Base-by-base conservation (phyloP, 2,113 vertebrate genomes). In the Isichthys henryi region DNA sequence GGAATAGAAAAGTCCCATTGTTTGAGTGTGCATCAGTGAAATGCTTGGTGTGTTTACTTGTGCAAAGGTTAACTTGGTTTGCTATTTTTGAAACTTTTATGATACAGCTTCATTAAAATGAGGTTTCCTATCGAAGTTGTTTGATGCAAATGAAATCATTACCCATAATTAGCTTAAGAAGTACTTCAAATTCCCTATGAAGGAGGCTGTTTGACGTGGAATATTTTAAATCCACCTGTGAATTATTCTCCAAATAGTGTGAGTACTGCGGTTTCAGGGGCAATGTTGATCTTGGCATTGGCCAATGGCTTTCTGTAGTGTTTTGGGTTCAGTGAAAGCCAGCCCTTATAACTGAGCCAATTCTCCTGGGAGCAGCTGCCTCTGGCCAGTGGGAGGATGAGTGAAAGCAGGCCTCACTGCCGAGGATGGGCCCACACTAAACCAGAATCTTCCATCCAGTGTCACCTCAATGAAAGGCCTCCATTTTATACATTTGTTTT, bases 261-360 rank as follows among this genome's bases (percentile, higher is more conserved):
- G 49, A 88, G 74, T 70, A 31, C 45, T 45, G 43, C 45, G 46
- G 52, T 58, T 62, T 49, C 46, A n/a, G 39, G 82, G 82, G 88
- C 31, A 53, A 21, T 86, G 88, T 62, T 84, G 82, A 66, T 48
- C 80, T 56, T 84, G 50, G 52, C 39, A 8, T 82, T 48, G 43
- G 39, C n/a, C 45, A 21, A 21, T 21, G 35, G 84, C 45, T 85
- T 8, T 86, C 82, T 86, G 88, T 52, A 45, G 88, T n/a, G 53
- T n/a, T 89, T 49, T 17, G 23, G 43, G 53, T 89, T 85, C 88
- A 66, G 77, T 48, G 53, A 86, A 85, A 86, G 80, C 53, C 39
- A 70, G 46, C 70, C 3, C n/a, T 31, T 11, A 46, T 50, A 35
- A 53, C 23, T 43, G 23, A 13, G 15, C 70, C 88, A 82, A 2